Base-by-base conservation (phyloP, 2,888 invertebrate species). In the Leptopilina myrica region DNA sequence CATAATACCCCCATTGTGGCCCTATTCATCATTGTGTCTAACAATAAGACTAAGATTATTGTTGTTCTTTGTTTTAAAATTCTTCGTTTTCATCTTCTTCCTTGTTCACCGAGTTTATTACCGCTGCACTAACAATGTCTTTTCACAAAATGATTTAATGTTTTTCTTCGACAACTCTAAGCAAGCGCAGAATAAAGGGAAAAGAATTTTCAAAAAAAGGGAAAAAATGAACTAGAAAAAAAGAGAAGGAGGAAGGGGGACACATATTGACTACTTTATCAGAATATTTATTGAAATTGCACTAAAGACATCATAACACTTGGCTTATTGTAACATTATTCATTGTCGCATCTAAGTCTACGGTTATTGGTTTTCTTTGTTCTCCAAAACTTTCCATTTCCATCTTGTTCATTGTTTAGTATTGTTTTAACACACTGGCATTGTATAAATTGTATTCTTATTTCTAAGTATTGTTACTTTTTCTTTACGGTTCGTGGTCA, bases 31-130 rank as follows among this genome's bases (percentile, higher is more conserved):
- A 62, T 62, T 62, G 62, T 62, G 0, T 20, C 62, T 62, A 62
- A n/a, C n/a, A n/a, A n/a, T n/a, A n/a, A 62, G 62, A 62, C 62
- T 62, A 62, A 62, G 62, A 62, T 62, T 62, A 62, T 62, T 62
- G 62, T 62, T 62, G 62, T 62, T 62, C 62, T 62, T 62, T 62
- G 62, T 62, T 62, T 20, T 62, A 62, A 62, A 62, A 62, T 62
- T 62, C 62, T 62, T 62, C 15, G 62, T 62, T 62, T 62, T 20
- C 15, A 62, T 62, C 20, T 62, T 62, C 62, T 62, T 62, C 62
- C 62, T 62, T 62, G 20, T 62, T 20, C 12, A 49, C 49, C 15
- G 62, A 62, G 62, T 62, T 49, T 62, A 62, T 62, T 62, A 62
- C 62, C 62, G 62, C n/a, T 62, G 62, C 15, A 62, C 62, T 62